Evolutionary conservation across 2,888 invertebrate species (phyloP), one percentile per base, ranked within the genome.

Genomic region (Cephus nigrinus): DNA sequence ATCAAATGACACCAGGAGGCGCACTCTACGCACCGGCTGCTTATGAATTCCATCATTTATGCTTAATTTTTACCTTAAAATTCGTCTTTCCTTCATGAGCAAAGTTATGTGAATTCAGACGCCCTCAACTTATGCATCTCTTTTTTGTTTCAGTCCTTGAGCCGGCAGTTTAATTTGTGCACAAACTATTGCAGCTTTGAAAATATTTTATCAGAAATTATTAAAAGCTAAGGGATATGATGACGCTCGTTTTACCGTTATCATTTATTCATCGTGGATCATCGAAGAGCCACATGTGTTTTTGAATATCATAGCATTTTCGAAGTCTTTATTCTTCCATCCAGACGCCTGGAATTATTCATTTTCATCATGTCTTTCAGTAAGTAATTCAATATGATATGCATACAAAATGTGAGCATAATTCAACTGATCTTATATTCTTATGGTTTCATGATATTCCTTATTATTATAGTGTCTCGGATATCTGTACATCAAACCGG

Each of bases 1-100:
- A 31, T 71, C 71, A 33, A 71, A 30, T 15, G 71, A 31, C 71
- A 33, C 71, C 32, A 71, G 71, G 33, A 71, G 71, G 71, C 71
- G 71, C 71, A 23, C 33, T 33, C 33, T 31, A n/a, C 71, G 71
- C 55, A 23, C 55, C 55, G 55, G 55, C 55, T 55, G 23, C 55
- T 55, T 55, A 55, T 15, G 55, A 55, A 55, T 55, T 55, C 23
- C 55, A 55, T 55, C 23, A 3, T 55, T 55, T 5, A 23, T 55
- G 23, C 23, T 23, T 23, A 55, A 55, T 55, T 23, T 55, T 55
- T 23, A 55, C 23, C 23, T 23, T 55, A 23, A 55, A 23, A 55
- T 23, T 55, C 55, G 55, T 55, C 23, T 55, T 55, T 55, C 55
- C 23, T 55, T 55, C 5, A 23, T 23, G 55, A 23, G 55, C 9